Evolutionary conservation across 2,888 invertebrate species (phyloP).

Genomic region (Nebria salina): DNA sequence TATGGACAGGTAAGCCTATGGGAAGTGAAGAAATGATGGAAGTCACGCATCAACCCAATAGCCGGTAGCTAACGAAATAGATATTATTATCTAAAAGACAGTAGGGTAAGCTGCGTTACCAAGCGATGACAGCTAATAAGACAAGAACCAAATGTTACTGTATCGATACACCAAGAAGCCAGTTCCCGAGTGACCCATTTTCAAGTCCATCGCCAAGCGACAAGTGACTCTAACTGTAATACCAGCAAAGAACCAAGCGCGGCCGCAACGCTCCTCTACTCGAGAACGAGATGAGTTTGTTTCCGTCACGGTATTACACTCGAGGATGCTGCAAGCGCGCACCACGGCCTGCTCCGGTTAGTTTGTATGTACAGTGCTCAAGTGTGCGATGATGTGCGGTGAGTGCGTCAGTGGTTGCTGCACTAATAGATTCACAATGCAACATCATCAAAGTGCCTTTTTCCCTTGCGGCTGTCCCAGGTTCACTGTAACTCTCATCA

Average conservation of each 20-base stretch:
- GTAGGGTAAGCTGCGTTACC: background rate
- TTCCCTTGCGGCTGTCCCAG: slow-evolving; percentile 39
- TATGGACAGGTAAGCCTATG: too few species aligned
- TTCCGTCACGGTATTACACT: background rate
- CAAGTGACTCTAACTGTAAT: slow-evolving; percentile 6
- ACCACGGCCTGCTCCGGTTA: background rate
- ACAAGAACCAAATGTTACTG: background rate
- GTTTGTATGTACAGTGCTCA: background rate
- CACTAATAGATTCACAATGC: slow-evolving; percentile 20
- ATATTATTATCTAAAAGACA: background rate
- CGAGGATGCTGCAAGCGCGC: background rate
- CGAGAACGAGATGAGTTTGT: slow-evolving; percentile 1
- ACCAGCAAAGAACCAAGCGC: background rate
- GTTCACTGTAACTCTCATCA: slow-evolving; percentile 24
- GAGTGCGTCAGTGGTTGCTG: background rate
- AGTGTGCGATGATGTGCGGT: background rate
- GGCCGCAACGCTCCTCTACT: background rate
- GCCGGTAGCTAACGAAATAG: too few species aligned
- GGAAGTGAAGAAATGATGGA: too few species aligned
- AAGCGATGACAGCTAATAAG: background rate
- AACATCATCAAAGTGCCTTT: slow-evolving; percentile 22
- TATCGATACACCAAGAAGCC: slow-evolving; percentile 11
- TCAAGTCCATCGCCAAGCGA: slow-evolving; percentile 5
- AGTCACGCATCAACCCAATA: too few species aligned
- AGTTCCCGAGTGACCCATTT: slow-evolving; percentile 41